Conservation (phyloP, 2,888 invertebrate species). For the Odontocolon sp. region DNA sequence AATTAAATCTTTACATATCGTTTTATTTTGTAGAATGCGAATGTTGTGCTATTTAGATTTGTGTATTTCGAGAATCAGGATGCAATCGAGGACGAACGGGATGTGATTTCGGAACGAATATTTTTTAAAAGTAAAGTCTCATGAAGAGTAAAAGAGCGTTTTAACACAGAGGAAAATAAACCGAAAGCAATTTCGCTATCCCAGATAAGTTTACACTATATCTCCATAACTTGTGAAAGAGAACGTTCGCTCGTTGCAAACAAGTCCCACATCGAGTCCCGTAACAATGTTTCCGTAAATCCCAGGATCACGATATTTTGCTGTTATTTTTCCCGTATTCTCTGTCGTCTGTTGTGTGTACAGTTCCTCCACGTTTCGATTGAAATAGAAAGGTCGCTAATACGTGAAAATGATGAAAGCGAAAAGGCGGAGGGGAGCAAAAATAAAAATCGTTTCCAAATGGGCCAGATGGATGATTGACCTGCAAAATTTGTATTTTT, state of each 20-base stretch:
- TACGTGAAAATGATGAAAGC: too few species aligned
- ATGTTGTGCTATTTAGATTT: too few species aligned
- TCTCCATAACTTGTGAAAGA: not conserved
- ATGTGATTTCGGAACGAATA: not conserved
- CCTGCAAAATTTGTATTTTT: too few species aligned
- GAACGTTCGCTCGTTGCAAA: slow-evolving; percentile 20
- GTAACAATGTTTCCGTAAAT: slow-evolving; percentile 27
- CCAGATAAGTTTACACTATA: not conserved
- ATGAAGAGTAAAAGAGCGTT: not conserved
- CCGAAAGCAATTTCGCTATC: slow-evolving; percentile 24
- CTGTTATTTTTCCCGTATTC: slow-evolving; percentile 18
- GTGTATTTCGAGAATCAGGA: too few species aligned
- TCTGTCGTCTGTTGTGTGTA: slow-evolving; percentile 1
- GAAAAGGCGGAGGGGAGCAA: too few species aligned
- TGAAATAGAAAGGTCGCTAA: too few species aligned
- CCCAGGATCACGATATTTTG: not conserved
- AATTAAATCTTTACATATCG: too few species aligned
- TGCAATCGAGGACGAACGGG: too few species aligned
- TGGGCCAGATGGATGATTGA: too few species aligned
- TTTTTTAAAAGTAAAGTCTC: not conserved
- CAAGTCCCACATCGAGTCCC: slow-evolving; percentile 25
- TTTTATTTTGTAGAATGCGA: too few species aligned
- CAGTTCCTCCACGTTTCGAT: slow-evolving; percentile 17
- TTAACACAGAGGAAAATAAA: not conserved
- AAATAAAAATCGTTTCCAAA: too few species aligned